Conservation (phyloP, 2,113 vertebrate genomes). For the Syrrhaptes paradoxus region DNA sequence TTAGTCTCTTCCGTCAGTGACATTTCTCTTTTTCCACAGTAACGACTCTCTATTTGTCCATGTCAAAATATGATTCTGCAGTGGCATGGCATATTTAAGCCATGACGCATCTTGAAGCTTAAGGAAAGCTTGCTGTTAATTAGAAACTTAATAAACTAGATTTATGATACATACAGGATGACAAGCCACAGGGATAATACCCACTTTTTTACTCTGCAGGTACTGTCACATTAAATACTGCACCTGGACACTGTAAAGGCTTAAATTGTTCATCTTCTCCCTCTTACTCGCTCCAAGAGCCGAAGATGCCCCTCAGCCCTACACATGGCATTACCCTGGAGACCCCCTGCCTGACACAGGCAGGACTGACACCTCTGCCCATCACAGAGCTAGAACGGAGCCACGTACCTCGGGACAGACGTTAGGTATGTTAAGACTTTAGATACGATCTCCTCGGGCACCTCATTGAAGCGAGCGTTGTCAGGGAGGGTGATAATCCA, state of each 20-base stretch:
- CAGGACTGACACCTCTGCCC: not conserved
- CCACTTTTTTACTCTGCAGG: not conserved
- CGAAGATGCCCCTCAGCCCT: not conserved
- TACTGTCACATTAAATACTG: not conserved
- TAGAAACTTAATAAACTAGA: not conserved
- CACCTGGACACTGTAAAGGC: fast-evolving
- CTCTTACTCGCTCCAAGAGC: not conserved
- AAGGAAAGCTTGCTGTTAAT: constrained; percentile 34
- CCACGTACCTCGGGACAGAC: constrained; percentile 84
- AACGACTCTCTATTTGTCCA: constrained; percentile 15
- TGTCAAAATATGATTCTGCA: not conserved
- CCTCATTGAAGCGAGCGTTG: constrained; percentile 86
- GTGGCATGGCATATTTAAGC: not conserved
- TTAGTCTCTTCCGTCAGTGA: not conserved
- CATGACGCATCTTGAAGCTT: constrained; percentile 14
- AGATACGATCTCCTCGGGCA: constrained; percentile 84
- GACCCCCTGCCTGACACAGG: not conserved
- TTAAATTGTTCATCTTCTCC: not conserved
- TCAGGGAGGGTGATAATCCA: constrained; percentile 96
- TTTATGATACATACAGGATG: not conserved
- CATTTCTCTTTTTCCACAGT: not conserved
- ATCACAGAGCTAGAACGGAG: not conserved
- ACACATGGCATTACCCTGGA: fast-evolving
- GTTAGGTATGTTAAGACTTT: constrained; percentile 92
- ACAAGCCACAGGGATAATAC: not conserved